A percentile compares a stretch with the other conserved stretches of the same genome.
These are phyloP conservation scores for Crematogaster levior DNA, from an alignment of 2,888 invertebrate species.

Conservation along the genomic window DNA sequence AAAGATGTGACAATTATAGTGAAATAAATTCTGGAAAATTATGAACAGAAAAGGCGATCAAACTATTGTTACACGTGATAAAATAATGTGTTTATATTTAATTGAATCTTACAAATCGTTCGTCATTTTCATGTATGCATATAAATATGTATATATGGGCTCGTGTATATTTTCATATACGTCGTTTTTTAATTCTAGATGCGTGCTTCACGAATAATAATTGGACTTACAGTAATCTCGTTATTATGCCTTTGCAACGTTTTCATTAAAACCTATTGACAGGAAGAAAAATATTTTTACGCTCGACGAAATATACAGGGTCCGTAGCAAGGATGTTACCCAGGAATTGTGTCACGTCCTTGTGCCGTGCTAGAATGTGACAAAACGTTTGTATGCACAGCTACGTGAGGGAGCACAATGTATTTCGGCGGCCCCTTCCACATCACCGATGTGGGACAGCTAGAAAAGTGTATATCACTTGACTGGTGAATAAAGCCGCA, in stretches of 20 bases:
- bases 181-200: not conserved
- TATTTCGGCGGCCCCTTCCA: constrained; percentile 67
- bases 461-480: constrained; percentile 62
- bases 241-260: not conserved
- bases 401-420: constrained; percentile 53
- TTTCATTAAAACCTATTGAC: constrained; percentile 49
- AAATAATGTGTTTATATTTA: not conserved
- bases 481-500: constrained; percentile 49
- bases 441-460: constrained; percentile 58
- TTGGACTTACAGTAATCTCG: not conserved
- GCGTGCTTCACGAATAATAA: constrained; percentile 6
- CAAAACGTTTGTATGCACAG: constrained; percentile 64
- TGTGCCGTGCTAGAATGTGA: constrained; percentile 72
- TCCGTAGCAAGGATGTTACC: constrained; percentile 39
- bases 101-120: not conserved
- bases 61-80: not conserved
- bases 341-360: constrained; percentile 72
- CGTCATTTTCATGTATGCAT: not conserved
- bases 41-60: not conserved
- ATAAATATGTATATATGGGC: not conserved
- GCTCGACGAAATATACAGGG: constrained; percentile 49
- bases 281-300: constrained; percentile 70
- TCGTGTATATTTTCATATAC: not conserved
- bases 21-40: too few species aligned
- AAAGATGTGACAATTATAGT: too few species aligned